These are phyloP conservation scores for Colinus virginianus DNA, from an alignment of 2,113 vertebrate species.

Conservation along the genomic window DNA sequence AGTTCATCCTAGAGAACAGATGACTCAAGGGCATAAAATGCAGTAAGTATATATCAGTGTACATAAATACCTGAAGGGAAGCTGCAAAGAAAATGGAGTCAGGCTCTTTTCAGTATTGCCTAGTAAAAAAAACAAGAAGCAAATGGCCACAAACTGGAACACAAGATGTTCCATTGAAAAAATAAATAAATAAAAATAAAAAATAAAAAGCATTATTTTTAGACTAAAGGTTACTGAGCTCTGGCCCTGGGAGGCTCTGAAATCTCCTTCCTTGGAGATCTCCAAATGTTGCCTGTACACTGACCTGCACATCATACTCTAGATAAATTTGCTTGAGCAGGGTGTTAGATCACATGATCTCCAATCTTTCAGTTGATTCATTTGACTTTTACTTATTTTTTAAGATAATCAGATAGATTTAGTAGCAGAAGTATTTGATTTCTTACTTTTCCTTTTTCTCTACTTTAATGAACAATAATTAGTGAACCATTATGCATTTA, in stretches of 20 bases:
- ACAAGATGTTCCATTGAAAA: neutral
- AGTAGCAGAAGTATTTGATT: neutral
- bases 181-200: too few relatives aligned
- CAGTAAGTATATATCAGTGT: accelerated
- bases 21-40: neutral
- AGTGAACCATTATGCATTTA: slow-evolving; percentile 32
- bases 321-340: neutral
- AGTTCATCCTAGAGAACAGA: neutral
- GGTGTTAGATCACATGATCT: neutral
- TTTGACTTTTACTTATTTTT: neutral
- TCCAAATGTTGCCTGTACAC: neutral
- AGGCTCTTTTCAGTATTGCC: neutral
- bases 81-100: neutral
- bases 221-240: neutral
- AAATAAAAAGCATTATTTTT: neutral
- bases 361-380: neutral
- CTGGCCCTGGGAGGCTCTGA: neutral
- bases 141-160: neutral
- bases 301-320: accelerated
- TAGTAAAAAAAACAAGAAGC: neutral
- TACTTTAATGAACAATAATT: slow-evolving; percentile 31
- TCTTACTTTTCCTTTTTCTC: neutral
- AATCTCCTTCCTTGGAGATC: neutral
- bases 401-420: neutral
- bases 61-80: neutral